A percentile compares a stretch with the other conserved stretches of the same genome.
These are phyloP conservation scores for Chelonus insularis DNA, from an alignment of 1,140 invertebrate species.

Conservation along the genomic window DNA sequence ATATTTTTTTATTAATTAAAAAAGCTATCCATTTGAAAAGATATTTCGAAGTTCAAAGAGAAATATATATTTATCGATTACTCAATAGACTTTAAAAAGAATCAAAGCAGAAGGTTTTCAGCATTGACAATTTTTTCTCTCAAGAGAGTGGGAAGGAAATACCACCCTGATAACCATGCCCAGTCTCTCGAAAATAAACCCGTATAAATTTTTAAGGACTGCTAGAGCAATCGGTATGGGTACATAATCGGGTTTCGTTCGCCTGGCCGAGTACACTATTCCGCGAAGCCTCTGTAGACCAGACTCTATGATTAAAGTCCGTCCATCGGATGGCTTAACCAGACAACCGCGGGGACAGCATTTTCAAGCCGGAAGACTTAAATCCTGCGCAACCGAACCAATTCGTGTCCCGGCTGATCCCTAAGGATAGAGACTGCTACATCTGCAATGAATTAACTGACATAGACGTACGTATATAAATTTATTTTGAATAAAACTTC, in stretches of 20 bases:
- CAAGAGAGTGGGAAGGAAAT: neutral
- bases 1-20: no score
- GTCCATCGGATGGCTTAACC: constrained; percentile 43
- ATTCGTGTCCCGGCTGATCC: constrained; percentile 7
- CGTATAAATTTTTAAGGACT: constrained; percentile 13
- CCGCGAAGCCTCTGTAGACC: neutral
- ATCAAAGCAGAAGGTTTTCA: neutral
- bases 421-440: constrained; percentile 3
- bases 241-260: constrained; percentile 16
- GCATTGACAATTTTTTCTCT: no score
- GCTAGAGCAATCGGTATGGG: constrained; percentile 1
- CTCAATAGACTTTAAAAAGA: no score
- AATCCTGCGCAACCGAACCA: neutral
- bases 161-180: constrained; percentile 1
- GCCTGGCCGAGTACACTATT: constrained; percentile 12
- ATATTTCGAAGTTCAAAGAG: no score
- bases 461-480: neutral
- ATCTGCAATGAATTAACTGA: neutral
- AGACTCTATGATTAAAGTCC: constrained; percentile 47
- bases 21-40: no score
- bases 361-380: constrained; percentile 14
- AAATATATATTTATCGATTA: no score
- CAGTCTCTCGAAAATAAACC: neutral
- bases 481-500: neutral
- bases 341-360: neutral